phyloP scores from a whole-genome alignment of 2,888 invertebrate species.

The Adelognathus sp. region DNA sequence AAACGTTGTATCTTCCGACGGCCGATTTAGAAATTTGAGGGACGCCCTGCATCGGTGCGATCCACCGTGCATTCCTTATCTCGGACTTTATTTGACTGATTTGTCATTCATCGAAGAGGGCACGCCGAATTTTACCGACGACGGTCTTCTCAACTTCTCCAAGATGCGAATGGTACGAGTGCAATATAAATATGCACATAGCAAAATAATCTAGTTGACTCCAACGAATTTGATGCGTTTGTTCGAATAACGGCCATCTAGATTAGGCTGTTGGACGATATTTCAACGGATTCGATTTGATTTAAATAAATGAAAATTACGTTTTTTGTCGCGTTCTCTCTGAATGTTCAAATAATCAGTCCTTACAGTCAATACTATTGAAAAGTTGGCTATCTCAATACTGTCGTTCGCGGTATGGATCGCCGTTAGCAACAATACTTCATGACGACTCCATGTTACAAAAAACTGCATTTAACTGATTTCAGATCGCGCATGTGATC shows the following conservation, averaged over 20 bases:
- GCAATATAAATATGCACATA: no score
- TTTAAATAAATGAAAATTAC: no score
- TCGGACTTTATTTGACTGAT: constrained; percentile 95
- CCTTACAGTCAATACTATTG: no score
- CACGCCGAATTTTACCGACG: constrained; percentile 94
- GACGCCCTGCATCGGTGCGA: constrained; percentile 95
- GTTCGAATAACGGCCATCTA: no score
- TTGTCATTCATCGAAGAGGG: constrained; percentile 96
- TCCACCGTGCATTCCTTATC: constrained; percentile 92
- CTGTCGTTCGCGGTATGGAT: constrained; percentile 3
- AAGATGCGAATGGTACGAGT: constrained; percentile 95
- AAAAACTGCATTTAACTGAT: constrained; percentile 65
- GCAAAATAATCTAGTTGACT: no score
- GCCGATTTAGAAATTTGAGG: constrained; percentile 92
- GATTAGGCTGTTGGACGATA: no score
- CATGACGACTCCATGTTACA: neutral
- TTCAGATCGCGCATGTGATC: constrained; percentile 95
- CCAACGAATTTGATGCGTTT: no score
- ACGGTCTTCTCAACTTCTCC: constrained; percentile 94
- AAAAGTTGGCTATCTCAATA: no score
- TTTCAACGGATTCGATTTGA: no score
- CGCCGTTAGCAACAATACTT: neutral
- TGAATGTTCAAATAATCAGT: no score
- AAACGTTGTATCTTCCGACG: constrained; percentile 93
- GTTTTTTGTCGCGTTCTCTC: no score